These are phyloP conservation scores for Andrena fulva DNA, from an alignment of 2,888 invertebrate genomes.

Conservation along the genomic window DNA sequence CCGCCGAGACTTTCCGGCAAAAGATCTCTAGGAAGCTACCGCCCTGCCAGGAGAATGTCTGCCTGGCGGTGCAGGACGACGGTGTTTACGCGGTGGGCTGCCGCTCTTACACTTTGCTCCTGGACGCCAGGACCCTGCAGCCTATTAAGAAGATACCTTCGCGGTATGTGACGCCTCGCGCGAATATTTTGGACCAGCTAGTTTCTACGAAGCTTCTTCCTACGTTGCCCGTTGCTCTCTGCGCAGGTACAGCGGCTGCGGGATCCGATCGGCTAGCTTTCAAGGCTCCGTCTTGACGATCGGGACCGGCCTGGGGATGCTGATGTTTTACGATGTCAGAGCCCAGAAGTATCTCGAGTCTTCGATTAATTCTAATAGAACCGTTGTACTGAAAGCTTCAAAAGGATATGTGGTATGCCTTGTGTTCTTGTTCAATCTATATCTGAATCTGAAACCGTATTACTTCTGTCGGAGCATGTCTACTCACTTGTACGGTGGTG, in stretches of 20 bases:
- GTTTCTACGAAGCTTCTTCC: background rate
- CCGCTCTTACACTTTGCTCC: constrained; percentile 94
- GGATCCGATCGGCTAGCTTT: constrained; percentile 96
- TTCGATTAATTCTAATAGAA: constrained; percentile 94
- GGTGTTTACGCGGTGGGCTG: constrained; percentile 97
- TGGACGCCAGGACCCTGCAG: constrained; percentile 95
- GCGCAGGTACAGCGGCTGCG: constrained; percentile 95
- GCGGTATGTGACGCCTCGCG: constrained; percentile 69
- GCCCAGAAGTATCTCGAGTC: constrained; percentile 96
- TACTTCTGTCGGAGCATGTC: background rate
- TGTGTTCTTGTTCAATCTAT: background rate
- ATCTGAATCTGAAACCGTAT: background rate
- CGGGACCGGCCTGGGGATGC: constrained; percentile 95
- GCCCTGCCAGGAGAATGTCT: constrained; percentile 96
- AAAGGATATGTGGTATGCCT: constrained; percentile 93
- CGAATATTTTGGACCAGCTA: background rate
- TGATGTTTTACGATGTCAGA: constrained; percentile 97
- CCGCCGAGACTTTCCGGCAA: constrained; percentile 94
- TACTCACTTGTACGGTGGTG: constrained; percentile 36
- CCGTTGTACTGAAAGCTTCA: constrained; percentile 94
- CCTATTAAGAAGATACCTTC: constrained; percentile 85
- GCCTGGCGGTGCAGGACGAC: constrained; percentile 94
- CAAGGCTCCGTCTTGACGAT: constrained; percentile 95
- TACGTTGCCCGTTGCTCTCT: background rate
- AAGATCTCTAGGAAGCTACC: constrained; percentile 94